Conservation (phyloP, 1,140 invertebrate genomes). For the Papilio helenus region DNA sequence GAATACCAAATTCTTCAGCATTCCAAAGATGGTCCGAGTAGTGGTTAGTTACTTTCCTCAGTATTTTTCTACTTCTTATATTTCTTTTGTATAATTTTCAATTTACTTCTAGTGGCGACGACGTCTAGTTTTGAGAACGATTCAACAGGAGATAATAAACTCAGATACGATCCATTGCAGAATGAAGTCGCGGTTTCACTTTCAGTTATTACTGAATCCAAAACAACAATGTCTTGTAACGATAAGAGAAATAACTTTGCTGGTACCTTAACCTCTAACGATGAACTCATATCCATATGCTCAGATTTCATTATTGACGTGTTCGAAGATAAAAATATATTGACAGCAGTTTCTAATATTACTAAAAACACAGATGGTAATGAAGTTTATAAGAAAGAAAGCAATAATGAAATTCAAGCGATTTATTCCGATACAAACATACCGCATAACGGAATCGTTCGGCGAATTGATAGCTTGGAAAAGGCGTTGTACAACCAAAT, state of each 20-base stretch:
- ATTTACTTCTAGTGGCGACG: neutral
- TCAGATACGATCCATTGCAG: neutral
- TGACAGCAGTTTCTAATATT: constrained; percentile 58
- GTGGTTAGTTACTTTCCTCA: neutral
- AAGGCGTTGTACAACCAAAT: constrained; percentile 56
- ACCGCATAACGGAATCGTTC: constrained; percentile 32
- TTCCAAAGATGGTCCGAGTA: constrained; percentile 10
- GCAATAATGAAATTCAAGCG: constrained; percentile 25
- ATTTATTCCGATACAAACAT: constrained; percentile 52
- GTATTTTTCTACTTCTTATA: neutral
- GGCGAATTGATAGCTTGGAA: constrained; percentile 46
- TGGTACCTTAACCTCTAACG: constrained; percentile 16
- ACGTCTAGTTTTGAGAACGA: neutral
- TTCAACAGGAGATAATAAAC: neutral
- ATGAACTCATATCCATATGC: constrained; percentile 47
- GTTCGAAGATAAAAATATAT: constrained; percentile 63
- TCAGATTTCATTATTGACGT: constrained; percentile 58
- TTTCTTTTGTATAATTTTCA: neutral
- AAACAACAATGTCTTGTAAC: constrained; percentile 1
- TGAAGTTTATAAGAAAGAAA: constrained; percentile 39
- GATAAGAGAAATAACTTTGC: constrained; percentile 17
- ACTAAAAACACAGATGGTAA: constrained; percentile 43
- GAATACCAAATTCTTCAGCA: neutral
- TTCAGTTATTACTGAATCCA: constrained; percentile 6
- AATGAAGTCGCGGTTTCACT: neutral